phyloP scores from a whole-genome alignment of 2,797 vertebrate genomes.

The Hozukius guyotensis region DNA sequence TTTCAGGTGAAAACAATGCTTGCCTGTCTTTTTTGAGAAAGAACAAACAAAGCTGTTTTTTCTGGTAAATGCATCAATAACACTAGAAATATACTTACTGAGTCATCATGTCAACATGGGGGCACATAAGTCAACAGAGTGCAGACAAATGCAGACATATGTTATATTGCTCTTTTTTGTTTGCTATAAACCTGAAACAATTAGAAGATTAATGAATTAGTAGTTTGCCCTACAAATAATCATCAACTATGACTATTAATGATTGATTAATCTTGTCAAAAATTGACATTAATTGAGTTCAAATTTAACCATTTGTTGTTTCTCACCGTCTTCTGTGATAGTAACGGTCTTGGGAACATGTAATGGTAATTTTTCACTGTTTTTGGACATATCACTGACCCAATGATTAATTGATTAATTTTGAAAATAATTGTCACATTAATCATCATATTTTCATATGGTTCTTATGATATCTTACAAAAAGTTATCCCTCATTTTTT shows the following conservation, averaged over 20 bases:
- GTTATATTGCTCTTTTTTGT: not conserved
- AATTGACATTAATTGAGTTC: not conserved
- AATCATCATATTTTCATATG: no score
- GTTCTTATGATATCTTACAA: no score
- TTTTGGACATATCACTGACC: not conserved
- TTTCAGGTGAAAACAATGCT: not conserved
- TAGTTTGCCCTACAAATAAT: not conserved
- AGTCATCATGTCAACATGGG: not conserved
- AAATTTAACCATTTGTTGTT: not conserved
- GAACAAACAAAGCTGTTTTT: not conserved
- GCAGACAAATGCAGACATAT: not conserved
- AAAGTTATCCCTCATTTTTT: no score
- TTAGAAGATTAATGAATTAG: not conserved
- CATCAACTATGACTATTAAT: not conserved
- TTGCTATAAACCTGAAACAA: not conserved
- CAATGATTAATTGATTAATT: not conserved
- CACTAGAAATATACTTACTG: not conserved
- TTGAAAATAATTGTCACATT: rapidly evolving
- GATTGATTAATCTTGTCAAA: not conserved
- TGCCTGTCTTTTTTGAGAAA: not conserved
- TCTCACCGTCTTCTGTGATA: not conserved
- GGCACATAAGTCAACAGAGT: not conserved
- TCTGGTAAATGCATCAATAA: not conserved
- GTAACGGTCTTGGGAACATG: not conserved
- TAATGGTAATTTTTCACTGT: not conserved